Percentiles rank a stretch among this genome's conserved stretches.
Evolutionary conservation across 2,888 invertebrate species (phyloP).

Genomic region (Perizoma affinitatum): DNA sequence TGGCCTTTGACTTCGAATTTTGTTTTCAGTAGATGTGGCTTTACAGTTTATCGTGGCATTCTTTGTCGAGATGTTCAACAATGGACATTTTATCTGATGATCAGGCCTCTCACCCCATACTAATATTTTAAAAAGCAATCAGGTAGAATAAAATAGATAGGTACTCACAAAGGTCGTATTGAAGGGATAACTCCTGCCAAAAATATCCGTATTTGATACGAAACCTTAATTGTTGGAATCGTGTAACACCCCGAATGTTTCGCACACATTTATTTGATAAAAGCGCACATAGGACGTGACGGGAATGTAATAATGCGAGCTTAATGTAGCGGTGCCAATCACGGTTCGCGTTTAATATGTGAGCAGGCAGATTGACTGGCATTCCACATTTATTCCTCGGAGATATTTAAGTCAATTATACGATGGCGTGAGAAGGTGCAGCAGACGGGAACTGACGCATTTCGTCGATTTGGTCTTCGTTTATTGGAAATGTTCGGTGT

Average conservation of each 20-base stretch:
- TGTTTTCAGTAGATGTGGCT: too few relatives aligned
- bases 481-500: too few relatives aligned
- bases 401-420: conserved; percentile 31
- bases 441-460: too few relatives aligned
- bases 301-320: conserved; percentile 73
- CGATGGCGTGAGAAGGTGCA: conserved; percentile 3
- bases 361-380: conserved; percentile 36
- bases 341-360: conserved; percentile 62
- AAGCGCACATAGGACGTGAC: conserved; percentile 68
- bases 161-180: conserved; percentile 11
- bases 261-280: conserved; percentile 73
- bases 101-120: background rate
- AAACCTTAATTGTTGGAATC: conserved; percentile 69
- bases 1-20: too few relatives aligned
- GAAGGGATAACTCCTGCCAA: conserved; percentile 40
- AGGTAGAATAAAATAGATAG: conserved; percentile 9
- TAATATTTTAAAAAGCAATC: conserved; percentile 18
- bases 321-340: conserved; percentile 65
- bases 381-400: conserved; percentile 30
- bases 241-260: conserved; percentile 67
- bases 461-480: too few relatives aligned
- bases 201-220: conserved; percentile 59
- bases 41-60: too few relatives aligned
- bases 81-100: too few relatives aligned
- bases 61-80: too few relatives aligned